phyloP scores from a whole-genome alignment of 2,797 vertebrate genomes.

The Centroberyx gerrardi region DNA sequence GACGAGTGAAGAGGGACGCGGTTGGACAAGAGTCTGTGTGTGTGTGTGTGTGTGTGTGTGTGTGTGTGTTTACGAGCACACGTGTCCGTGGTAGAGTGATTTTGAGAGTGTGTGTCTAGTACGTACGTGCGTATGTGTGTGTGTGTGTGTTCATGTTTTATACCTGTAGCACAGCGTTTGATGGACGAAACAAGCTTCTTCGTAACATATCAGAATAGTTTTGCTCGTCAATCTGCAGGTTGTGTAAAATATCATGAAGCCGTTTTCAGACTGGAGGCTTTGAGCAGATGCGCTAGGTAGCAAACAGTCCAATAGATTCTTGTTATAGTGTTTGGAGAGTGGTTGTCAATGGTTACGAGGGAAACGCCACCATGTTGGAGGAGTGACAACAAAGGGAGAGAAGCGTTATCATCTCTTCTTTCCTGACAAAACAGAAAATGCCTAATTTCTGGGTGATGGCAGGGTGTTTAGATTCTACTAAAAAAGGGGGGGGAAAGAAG shows the following conservation, averaged over 20 bases:
- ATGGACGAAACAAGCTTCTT: conserved; percentile 55
- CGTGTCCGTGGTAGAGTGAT: conserved; percentile 21
- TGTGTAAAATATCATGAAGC: not conserved
- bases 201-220: conserved; percentile 36
- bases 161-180: conserved; percentile 63
- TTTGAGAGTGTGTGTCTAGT: conserved; percentile 39
- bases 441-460: too few species aligned
- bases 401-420: too few species aligned
- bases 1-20: conserved; percentile 83
- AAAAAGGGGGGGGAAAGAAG: too few species aligned
- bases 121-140: conserved; percentile 23
- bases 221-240: conserved; percentile 10
- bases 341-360: not conserved
- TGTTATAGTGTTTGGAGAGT: not conserved
- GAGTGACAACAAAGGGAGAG: too few species aligned
- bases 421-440: too few species aligned
- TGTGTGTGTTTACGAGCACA: not conserved
- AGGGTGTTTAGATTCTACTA: too few species aligned
- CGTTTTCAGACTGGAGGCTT: not conserved
- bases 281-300: not conserved
- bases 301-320: too few species aligned
- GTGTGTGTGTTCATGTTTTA: conserved; percentile 45
- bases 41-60: conserved; percentile 6
- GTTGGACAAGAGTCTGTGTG: not conserved
- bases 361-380: too few species aligned